Conservation (phyloP, 1,140 invertebrate genomes). For the Metopolophium dirhodum region DNA sequence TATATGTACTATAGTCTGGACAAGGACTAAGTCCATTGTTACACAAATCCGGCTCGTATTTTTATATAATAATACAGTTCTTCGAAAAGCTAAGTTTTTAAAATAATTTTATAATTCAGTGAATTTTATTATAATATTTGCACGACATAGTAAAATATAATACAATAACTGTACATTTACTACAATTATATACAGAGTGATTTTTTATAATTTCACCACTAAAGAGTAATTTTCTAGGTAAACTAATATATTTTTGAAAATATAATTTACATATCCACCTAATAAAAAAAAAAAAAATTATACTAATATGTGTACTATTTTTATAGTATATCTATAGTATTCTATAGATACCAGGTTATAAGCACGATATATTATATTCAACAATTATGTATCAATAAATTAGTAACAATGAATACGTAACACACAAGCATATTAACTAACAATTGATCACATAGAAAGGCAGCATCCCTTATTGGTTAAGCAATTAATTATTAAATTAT, state of each 20-base stretch:
- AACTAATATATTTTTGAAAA: background rate
- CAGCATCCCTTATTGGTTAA: background rate
- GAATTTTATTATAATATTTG: no score
- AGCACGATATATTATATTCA: background rate
- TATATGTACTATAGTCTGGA: background rate
- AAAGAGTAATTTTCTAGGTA: no score
- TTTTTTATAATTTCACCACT: no score
- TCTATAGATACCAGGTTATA: background rate
- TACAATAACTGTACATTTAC: no score
- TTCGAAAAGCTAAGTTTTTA: background rate
- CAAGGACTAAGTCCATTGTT: background rate
- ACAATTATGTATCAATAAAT: background rate
- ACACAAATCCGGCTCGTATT: background rate
- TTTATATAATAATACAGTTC: background rate
- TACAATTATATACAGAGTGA: no score
- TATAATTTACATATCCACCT: background rate
- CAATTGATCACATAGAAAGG: background rate
- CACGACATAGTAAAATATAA: no score
- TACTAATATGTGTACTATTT: background rate
- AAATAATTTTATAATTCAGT: background rate
- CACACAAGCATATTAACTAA: background rate
- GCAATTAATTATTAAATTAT: background rate
- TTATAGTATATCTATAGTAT: background rate
- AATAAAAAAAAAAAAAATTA: background rate
- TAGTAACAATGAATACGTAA: background rate